Base-by-base conservation (phyloP, 2,797 vertebrate genomes). In the Channa striata region DNA sequence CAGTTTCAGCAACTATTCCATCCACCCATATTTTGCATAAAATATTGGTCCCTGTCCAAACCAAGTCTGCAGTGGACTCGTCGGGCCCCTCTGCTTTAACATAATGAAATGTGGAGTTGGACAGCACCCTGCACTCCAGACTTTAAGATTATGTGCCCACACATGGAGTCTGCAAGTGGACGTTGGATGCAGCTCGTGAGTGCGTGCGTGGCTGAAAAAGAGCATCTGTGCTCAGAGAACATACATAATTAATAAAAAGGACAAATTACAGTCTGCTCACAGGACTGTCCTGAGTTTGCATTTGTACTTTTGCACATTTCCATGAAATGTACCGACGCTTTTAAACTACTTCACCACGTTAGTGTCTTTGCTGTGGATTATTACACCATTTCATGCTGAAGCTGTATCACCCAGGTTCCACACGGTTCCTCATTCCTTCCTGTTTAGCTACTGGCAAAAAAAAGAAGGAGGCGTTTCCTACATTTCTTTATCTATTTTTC, bases 161-260 rank as follows among this genome's bases (percentile, higher is more conserved):
- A 42, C 36, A 52, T 17, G 7, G 23, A 68, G 65, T 16, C 30
- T 69, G 59, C 5, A 1, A 47, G 51, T 25, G 34, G 52, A 63
- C 34, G 47, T 68, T 58, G 52, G 58, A 68, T 53, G 25, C 34
- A 53, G 52, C 7, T 30, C 25, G 40, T 47, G n/a, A 36, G 33
- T 13, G 64, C 21, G 72, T 58, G 64, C 61, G 36, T 14, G 47
- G 53, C 53, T 78, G 49, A 46, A 69, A 78, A 78, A 74, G 65
- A 74, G 57, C 72, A 57, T 75, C 72, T 75, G 72, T 54, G 58
- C 62, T 68, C 36, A 39, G 40, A 8, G 46, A 68, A 63, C 5
- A 10, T 67, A 23, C 34, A 42, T 40, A 72, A 59, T 16, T 50
- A 51, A 40, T n/a, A 17, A 37, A 50, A 47, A 58, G 50, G 47